These are phyloP conservation scores for Julus scandinavius DNA, from an alignment of 2,888 invertebrate genomes.

Conservation along the genomic window DNA sequence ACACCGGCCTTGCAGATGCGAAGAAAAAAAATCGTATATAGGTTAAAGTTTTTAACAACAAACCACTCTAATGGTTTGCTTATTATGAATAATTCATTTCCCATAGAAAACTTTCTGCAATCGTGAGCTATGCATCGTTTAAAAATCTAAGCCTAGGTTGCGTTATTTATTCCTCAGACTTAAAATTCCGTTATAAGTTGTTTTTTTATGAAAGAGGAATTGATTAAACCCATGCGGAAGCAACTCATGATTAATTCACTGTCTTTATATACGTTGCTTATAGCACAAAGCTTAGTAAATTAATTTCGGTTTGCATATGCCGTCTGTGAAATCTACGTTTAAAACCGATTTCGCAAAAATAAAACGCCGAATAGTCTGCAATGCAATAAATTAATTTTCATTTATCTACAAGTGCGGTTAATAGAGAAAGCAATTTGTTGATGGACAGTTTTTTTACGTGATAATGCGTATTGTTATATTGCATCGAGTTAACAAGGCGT, in stretches of 20 bases:
- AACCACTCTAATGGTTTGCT: neutral
- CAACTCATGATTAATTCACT: neutral
- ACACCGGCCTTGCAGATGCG: neutral
- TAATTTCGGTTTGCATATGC: neutral
- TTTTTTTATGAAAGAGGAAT: neutral
- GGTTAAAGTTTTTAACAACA: neutral
- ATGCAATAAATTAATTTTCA: too few species aligned
- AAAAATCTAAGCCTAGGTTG: neutral
- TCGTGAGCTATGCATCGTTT: constrained; percentile 9
- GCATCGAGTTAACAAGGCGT: too few species aligned
- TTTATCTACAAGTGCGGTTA: too few species aligned
- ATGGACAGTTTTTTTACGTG: too few species aligned
- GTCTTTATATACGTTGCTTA: neutral
- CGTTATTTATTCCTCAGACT: neutral
- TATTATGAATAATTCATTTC: constrained; percentile 25
- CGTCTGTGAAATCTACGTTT: neutral
- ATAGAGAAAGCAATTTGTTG: too few species aligned
- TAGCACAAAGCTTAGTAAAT: neutral
- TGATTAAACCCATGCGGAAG: neutral
- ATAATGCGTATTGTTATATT: too few species aligned
- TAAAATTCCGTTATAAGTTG: neutral
- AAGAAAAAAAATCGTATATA: neutral
- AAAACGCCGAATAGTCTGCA: too few species aligned
- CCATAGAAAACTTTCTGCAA: neutral
- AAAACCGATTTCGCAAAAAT: neutral